Evolutionary conservation across 92 coral and sea anemone species (phyloP).

Genomic region (Actinernus sp.): DNA sequence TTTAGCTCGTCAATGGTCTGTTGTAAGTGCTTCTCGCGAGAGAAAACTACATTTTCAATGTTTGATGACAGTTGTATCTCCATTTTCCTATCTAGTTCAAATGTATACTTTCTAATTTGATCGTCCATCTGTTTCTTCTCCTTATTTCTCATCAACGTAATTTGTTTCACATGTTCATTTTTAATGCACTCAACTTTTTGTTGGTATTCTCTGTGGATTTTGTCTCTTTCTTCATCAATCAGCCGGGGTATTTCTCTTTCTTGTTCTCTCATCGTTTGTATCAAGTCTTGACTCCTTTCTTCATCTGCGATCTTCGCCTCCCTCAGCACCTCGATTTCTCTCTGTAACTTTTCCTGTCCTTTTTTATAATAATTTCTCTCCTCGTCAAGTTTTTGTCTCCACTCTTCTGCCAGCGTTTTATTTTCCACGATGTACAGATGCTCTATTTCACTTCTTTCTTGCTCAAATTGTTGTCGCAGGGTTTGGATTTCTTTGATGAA

Average conservation of each 20-base stretch:
- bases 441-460: constrained; percentile 49
- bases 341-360: constrained; percentile 10
- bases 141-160: constrained; percentile 10
- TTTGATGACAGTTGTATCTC: background rate
- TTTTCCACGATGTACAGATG: constrained; percentile 28
- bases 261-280: background rate
- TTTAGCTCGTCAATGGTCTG: constrained; percentile 36
- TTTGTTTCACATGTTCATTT: constrained; percentile 11
- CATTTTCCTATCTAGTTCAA: constrained; percentile 14
- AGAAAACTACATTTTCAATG: constrained; percentile 2
- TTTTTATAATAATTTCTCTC: constrained; percentile 28
- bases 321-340: constrained; percentile 24
- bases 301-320: constrained; percentile 48
- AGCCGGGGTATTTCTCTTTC: background rate
- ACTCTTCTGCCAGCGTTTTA: constrained; percentile 14
- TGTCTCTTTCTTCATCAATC: constrained; percentile 7
- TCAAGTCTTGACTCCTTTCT: background rate
- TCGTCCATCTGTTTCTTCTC: background rate
- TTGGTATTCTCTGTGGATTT: constrained; percentile 5
- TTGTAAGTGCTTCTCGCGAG: constrained; percentile 33
- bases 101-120: constrained; percentile 2
- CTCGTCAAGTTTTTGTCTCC: constrained; percentile 22
- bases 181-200: background rate
- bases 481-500: constrained; percentile 27
- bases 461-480: constrained; percentile 35